Evolutionary conservation across 2,888 invertebrate species (phyloP).

Genomic region (Dicycla oo): DNA sequence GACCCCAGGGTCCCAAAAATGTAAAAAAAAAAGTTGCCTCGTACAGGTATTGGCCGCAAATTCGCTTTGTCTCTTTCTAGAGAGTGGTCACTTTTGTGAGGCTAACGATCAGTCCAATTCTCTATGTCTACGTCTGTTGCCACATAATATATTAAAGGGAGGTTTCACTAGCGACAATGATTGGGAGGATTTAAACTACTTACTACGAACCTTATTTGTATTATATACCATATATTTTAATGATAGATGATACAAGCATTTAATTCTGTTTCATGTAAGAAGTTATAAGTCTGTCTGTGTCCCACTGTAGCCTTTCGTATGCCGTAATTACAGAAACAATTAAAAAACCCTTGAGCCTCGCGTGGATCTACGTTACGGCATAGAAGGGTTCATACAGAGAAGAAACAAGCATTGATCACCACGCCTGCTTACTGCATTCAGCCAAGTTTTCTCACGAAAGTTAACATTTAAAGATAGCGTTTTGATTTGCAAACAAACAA

Average conservation of each 20-base stretch:
- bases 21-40: too few species aligned
- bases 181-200: conserved; percentile 2
- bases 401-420: not conserved
- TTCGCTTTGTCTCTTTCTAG: too few species aligned
- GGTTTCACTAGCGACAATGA: conserved; percentile 19
- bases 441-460: not conserved
- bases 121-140: not conserved
- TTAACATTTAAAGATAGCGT: not conserved
- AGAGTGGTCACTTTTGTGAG: too few species aligned
- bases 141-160: conserved; percentile 8
- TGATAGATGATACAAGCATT: conserved; percentile 10
- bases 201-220: not conserved
- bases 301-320: too few species aligned
- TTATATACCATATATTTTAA: not conserved
- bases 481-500: not conserved
- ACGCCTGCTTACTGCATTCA: not conserved
- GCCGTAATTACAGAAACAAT: too few species aligned
- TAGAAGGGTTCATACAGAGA: not conserved
- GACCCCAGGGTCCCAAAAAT: too few species aligned
- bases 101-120: too few species aligned
- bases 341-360: too few species aligned
- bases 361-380: too few species aligned
- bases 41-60: too few species aligned
- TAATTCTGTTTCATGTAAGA: conserved; percentile 5
- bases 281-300: too few species aligned